These are phyloP conservation scores for Bambusicola thoracicus DNA, from an alignment of 2,113 vertebrate genomes.

Conservation along the genomic window DNA sequence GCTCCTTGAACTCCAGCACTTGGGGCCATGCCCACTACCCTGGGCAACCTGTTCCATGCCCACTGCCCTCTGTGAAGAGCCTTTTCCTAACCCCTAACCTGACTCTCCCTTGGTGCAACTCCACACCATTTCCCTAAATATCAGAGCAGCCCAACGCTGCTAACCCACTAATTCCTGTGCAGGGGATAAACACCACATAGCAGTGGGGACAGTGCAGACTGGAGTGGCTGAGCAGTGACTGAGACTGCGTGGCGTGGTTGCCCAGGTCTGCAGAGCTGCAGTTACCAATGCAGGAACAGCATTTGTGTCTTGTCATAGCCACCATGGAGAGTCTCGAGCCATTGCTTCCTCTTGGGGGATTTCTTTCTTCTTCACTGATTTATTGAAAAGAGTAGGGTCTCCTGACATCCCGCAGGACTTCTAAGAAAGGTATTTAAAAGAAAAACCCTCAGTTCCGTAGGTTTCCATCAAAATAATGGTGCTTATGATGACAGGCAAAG, in stretches of 20 bases:
- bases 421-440: constrained; percentile 12
- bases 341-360: neutral
- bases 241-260: neutral
- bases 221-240: rapidly evolving
- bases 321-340: rapidly evolving
- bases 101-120: too few species aligned
- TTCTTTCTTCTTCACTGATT: constrained; percentile 16
- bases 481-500: neutral
- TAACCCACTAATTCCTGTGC: neutral
- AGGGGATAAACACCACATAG: neutral
- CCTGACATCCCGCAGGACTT: neutral
- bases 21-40: too few species aligned
- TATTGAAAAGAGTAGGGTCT: neutral
- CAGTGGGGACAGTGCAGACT: rapidly evolving
- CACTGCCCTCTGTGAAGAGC: too few species aligned
- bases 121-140: too few species aligned
- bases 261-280: neutral
- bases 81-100: too few species aligned
- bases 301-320: neutral
- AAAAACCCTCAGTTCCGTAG: neutral
- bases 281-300: rapidly evolving
- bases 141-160: neutral
- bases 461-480: constrained; percentile 20
- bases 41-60: too few species aligned
- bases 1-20: too few species aligned